These are phyloP conservation scores for Neolamprologus kungweensis DNA, from an alignment of 2,113 vertebrate genomes.

Conservation along the genomic window DNA sequence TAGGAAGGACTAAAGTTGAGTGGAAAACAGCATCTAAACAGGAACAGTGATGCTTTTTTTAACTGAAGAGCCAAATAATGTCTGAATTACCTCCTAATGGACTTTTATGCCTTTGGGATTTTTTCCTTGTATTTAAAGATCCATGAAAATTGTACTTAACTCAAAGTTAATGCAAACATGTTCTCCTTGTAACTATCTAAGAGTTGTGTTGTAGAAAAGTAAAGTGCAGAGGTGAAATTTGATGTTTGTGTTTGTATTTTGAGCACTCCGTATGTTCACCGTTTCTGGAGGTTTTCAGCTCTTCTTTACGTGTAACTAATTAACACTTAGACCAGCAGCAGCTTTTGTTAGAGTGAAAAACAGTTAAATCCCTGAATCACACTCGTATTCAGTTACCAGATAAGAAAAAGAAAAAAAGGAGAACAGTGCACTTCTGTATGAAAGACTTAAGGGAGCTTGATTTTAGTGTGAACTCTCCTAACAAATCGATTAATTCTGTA, in stretches of 20 bases:
- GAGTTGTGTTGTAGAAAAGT: neutral
- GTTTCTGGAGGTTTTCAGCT: neutral
- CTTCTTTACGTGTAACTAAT: accelerated
- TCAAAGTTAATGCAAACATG: neutral
- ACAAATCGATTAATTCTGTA: neutral
- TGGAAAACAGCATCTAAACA: accelerated
- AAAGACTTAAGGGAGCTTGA: neutral
- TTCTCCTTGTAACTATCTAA: neutral
- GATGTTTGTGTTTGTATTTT: neutral
- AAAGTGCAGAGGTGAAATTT: neutral
- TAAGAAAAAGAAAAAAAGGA: neutral
- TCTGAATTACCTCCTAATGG: accelerated
- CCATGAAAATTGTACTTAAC: neutral
- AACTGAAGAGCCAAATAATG: neutral
- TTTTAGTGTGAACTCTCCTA: neutral
- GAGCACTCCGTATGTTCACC: accelerated
- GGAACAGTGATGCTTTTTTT: neutral
- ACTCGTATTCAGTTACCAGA: neutral
- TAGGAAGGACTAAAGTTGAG: neutral
- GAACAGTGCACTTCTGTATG: neutral
- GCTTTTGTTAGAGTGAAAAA: neutral
- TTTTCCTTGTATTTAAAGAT: accelerated
- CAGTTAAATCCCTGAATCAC: accelerated
- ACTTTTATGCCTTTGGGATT: neutral
- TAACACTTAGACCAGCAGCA: neutral